Evolutionary conservation across 30 jellyfish, hydroid and myxozoan genomes (phyloP).

Genomic region (Hydractinia symbiolongicarpus): DNA sequence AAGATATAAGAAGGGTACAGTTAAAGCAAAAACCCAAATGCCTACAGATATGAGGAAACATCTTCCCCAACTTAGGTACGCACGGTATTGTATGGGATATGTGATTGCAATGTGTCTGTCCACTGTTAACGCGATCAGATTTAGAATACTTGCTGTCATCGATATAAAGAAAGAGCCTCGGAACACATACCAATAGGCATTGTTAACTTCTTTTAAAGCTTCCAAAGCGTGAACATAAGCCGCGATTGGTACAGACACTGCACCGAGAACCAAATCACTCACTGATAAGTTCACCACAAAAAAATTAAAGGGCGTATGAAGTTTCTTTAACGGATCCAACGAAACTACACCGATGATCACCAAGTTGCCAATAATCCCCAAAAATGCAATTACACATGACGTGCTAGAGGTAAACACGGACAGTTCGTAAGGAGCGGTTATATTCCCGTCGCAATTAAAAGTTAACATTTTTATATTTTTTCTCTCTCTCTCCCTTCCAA

Average conservation of each 20-base stretch:
- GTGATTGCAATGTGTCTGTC: slow-evolving; percentile 33
- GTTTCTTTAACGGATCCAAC: slow-evolving; percentile 26
- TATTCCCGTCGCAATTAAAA: neutral
- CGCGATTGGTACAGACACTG: slow-evolving; percentile 6
- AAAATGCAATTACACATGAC: slow-evolving; percentile 33
- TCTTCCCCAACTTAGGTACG: slow-evolving; percentile 19
- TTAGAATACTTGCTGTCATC: slow-evolving; percentile 15
- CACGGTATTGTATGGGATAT: slow-evolving; percentile 4
- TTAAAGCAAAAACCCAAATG: slow-evolving; percentile 21
- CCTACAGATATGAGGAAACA: slow-evolving; percentile 15
- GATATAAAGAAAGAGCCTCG: slow-evolving; percentile 19
- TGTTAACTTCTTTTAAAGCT: neutral
- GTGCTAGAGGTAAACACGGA: slow-evolving; percentile 49
- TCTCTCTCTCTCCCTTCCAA: too few relatives aligned
- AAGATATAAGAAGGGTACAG: slow-evolving; percentile 9
- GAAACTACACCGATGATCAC: neutral
- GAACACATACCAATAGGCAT: neutral
- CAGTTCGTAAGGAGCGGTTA: slow-evolving; percentile 55
- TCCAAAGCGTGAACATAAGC: slow-evolving; percentile 5
- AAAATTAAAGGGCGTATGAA: slow-evolving; percentile 27
- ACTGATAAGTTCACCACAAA: slow-evolving; percentile 26
- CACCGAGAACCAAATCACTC: slow-evolving; percentile 22
- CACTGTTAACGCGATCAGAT: slow-evolving; percentile 17
- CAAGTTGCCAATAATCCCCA: slow-evolving; percentile 34
- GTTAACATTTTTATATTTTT: neutral